Base-by-base conservation (phyloP, 1,140 invertebrate species). In the Stenopsyche tienmushanensis region DNA sequence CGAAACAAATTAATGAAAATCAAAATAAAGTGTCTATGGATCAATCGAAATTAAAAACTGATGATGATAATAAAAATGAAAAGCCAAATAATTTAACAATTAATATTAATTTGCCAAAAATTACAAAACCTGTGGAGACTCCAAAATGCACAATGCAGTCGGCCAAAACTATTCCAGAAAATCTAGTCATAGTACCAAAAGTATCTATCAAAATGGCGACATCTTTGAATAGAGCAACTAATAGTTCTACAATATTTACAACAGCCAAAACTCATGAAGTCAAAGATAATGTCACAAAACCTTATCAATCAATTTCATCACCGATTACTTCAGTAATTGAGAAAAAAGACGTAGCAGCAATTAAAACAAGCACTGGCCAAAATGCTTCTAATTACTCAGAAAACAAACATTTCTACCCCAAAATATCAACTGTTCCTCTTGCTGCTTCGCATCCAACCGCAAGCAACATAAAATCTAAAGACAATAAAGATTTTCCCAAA, bases 291-390 rank as follows among this genome's bases (percentile, higher is more conserved):
- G 29, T 53, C 2, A 70, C 62, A 10, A 70, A 62, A 39, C 64
- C 69, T 18, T 67, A 55, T 57, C 64, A 70, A 52, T 70, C 69
- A 10, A 70, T 70, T 15, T 65, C 69, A 5, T 17, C 65, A n/a
- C 69, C 69, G 3, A 70, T 70, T 29, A 17, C 65, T 7, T 66
- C 69, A 7, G 55, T 59, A 23, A 57, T 18, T 18, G 69, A 70
- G 39, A 70, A 65, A 57, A 64, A 50, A 23, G 58, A 67, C 17
- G 26, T 29, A 20, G 17, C 23, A 42, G 15, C 41, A 3, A 29
- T 29, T 24, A 64, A 65, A 62, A 54, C 20, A 60, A 49, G 55
- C 20, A 21, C 20, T 15, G 20, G 34, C 23, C 9, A 58, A 13
- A 8, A 62, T n/a, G n/a, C n/a, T 54, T 34, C 39, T 47, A 34